phyloP scores from a whole-genome alignment of 2,888 invertebrate genomes.

The Escarpia spicata region DNA sequence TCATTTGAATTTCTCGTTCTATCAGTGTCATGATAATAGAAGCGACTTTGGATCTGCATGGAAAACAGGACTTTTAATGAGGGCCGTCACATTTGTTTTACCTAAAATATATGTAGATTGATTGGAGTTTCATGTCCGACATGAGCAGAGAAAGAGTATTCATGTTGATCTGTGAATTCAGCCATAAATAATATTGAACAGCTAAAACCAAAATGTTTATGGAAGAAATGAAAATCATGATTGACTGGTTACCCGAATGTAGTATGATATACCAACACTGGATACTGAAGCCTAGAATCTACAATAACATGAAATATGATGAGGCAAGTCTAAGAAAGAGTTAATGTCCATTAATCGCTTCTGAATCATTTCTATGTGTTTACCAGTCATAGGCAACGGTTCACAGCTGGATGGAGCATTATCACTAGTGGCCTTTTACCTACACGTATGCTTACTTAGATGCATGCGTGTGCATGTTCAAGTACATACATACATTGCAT shows the following conservation, averaged over 20 bases:
- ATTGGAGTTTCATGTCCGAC: too few species aligned
- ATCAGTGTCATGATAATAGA: not conserved
- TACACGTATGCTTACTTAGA: not conserved
- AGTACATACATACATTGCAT: not conserved
- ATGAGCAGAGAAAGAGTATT: too few species aligned
- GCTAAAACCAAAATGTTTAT: too few species aligned
- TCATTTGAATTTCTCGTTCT: not conserved
- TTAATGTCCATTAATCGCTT: not conserved
- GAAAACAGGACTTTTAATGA: not conserved
- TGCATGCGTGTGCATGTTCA: not conserved
- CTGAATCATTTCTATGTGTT: not conserved
- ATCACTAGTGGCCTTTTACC: not conserved
- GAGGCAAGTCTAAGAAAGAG: not conserved
- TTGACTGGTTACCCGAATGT: not conserved
- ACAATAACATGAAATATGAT: not conserved
- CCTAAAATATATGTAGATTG: not conserved
- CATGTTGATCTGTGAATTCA: too few species aligned
- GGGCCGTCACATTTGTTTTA: not conserved
- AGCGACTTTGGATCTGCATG: not conserved
- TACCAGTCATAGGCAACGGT: not conserved
- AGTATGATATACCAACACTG: not conserved
- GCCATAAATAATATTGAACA: too few species aligned
- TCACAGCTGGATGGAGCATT: not conserved
- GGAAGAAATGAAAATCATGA: not conserved
- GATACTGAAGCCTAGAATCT: not conserved